A percentile compares a stretch with the other conserved stretches of the same genome.
Conservation (phyloP, 2,113 vertebrate genomes). For the Vidua chalybeata region DNA sequence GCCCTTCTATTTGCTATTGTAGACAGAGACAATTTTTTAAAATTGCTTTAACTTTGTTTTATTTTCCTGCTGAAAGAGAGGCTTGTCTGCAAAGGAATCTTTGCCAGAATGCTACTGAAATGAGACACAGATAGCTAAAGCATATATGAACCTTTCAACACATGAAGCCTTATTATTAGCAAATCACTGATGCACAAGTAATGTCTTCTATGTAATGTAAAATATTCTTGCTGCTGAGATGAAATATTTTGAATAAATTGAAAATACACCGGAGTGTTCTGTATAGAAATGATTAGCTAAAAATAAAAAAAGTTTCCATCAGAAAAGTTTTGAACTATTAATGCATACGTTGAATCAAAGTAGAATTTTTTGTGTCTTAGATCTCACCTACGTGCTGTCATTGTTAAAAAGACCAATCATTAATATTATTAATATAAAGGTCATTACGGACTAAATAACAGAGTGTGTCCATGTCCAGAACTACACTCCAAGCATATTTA, state of each 20-base stretch:
- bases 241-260: background rate
- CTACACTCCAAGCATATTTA: background rate
- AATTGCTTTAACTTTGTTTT: background rate
- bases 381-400: background rate
- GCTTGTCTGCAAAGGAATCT: background rate
- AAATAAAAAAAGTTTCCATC: background rate
- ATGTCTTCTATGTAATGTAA: background rate
- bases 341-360: background rate
- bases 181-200: background rate
- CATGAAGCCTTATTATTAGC: background rate
- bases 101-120: background rate
- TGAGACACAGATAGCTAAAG: background rate
- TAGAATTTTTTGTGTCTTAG: background rate
- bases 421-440: background rate
- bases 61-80: background rate
- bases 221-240: background rate
- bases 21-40: background rate
- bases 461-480: background rate
- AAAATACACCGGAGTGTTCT: background rate
- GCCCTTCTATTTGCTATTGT: background rate
- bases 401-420: background rate
- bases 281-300: background rate
- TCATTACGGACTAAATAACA: background rate
- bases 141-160: background rate
- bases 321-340: conserved; percentile 18